Conservation (phyloP, 2,113 vertebrate species). For the Cynopterus brachyotis region DNA sequence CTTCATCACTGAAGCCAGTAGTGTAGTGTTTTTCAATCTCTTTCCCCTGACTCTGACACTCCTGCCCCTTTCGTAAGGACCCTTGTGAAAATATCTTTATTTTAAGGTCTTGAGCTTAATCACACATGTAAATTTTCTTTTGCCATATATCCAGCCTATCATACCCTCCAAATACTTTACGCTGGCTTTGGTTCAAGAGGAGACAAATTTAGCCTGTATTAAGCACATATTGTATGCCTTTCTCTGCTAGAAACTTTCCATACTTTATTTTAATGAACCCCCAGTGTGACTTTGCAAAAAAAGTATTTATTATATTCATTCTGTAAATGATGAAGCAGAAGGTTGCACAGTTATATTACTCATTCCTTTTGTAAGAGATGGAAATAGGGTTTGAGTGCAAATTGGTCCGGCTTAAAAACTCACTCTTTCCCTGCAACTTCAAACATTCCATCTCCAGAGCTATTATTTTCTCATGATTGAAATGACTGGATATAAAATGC, state of each 20-base stretch:
- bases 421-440: background rate
- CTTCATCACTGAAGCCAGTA: background rate
- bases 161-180: background rate
- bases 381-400: background rate
- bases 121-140: background rate
- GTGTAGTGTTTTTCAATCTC: fast-evolving
- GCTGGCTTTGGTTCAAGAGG: background rate
- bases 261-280: background rate
- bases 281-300: background rate
- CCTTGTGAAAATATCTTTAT: background rate
- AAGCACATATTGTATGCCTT: background rate
- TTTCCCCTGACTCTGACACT: background rate
- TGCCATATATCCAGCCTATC: background rate
- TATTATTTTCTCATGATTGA: background rate
- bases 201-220: background rate
- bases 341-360: background rate
- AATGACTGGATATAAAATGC: background rate
- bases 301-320: background rate
- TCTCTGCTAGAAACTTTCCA: background rate
- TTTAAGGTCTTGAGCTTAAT: background rate
- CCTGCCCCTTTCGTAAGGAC: background rate
- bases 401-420: background rate
- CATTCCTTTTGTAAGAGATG: background rate
- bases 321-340: background rate
- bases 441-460: background rate